Percentiles rank a stretch among this genome's conserved stretches.
These are phyloP conservation scores for Drosophila takahashii DNA, from an alignment of 1,140 invertebrate species.

Conservation along the genomic window DNA sequence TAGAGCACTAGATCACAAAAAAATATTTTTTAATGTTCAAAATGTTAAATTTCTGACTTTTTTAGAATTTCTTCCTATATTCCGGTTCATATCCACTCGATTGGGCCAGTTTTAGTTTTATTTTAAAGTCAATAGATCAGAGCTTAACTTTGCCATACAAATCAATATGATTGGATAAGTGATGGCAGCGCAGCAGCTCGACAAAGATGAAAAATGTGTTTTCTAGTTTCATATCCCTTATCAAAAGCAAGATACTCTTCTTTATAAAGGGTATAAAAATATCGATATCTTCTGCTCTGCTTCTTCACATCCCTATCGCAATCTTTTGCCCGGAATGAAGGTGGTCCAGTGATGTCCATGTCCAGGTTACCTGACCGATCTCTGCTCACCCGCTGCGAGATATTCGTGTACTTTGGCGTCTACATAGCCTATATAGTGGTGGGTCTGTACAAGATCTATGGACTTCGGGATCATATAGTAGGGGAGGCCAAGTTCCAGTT, in stretches of 20 bases:
- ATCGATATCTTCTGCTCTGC: slow-evolving; percentile 8
- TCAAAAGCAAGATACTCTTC: too few relatives aligned
- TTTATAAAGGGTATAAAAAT: background rate
- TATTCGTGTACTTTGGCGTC: slow-evolving; percentile 61
- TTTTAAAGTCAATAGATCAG: too few relatives aligned
- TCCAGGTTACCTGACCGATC: slow-evolving; percentile 31
- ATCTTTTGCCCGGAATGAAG: slow-evolving; percentile 15
- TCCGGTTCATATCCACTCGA: too few relatives aligned
- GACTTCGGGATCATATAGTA: slow-evolving; percentile 50
- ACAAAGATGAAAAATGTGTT: too few relatives aligned
- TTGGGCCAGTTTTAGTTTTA: too few relatives aligned
- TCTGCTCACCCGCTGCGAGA: slow-evolving; percentile 62
- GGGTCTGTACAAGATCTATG: slow-evolving; percentile 69
- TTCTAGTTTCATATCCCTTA: background rate
- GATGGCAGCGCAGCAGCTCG: too few relatives aligned
- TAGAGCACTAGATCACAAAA: too few relatives aligned
- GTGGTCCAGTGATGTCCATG: slow-evolving; percentile 18
- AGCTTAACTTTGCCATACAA: too few relatives aligned
- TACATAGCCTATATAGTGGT: slow-evolving; percentile 69
- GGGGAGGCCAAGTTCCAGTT: slow-evolving; percentile 55
- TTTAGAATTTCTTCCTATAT: too few relatives aligned
- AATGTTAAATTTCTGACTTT: too few relatives aligned
- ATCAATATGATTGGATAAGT: too few relatives aligned
- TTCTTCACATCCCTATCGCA: slow-evolving; percentile 3
- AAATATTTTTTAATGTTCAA: too few relatives aligned